phyloP scores from a whole-genome alignment of 2,888 invertebrate genomes.

The Disparrhopalites patrizii region DNA sequence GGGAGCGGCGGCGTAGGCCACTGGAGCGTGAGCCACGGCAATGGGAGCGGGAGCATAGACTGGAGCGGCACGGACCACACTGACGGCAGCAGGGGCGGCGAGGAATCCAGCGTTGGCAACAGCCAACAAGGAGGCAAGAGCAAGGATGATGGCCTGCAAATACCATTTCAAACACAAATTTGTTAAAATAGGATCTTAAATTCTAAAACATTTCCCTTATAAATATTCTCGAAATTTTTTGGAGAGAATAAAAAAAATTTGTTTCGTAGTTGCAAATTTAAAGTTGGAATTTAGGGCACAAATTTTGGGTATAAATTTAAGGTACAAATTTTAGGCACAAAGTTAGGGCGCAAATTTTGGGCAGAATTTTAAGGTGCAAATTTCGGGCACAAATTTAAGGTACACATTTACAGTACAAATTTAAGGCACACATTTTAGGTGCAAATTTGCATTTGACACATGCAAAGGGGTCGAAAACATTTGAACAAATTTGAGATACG shows the following conservation, averaged over 20 bases:
- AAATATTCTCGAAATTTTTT: no score
- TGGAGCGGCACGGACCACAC: neutral
- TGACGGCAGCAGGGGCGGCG: conserved; percentile 5
- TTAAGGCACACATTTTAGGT: neutral
- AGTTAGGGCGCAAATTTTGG: neutral
- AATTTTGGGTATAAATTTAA: neutral
- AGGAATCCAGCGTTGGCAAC: conserved; percentile 9
- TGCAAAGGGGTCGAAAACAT: neutral
- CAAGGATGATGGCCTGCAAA: conserved; percentile 1
- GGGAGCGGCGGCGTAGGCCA: neutral
- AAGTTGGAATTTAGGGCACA: neutral
- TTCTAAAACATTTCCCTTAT: no score
- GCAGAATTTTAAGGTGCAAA: neutral
- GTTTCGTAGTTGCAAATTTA: no score
- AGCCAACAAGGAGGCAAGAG: conserved; percentile 11
- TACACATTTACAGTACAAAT: neutral
- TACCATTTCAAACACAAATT: neutral
- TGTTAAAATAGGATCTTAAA: no score
- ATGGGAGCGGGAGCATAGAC: neutral
- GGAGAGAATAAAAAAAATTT: no score
- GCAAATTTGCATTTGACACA: no score
- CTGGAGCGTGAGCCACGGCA: neutral
- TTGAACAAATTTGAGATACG: neutral
- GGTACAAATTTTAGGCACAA: neutral
- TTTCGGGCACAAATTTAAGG: neutral